Base-by-base conservation (phyloP, 1,140 invertebrate species). In the Bombyx mandarina region DNA sequence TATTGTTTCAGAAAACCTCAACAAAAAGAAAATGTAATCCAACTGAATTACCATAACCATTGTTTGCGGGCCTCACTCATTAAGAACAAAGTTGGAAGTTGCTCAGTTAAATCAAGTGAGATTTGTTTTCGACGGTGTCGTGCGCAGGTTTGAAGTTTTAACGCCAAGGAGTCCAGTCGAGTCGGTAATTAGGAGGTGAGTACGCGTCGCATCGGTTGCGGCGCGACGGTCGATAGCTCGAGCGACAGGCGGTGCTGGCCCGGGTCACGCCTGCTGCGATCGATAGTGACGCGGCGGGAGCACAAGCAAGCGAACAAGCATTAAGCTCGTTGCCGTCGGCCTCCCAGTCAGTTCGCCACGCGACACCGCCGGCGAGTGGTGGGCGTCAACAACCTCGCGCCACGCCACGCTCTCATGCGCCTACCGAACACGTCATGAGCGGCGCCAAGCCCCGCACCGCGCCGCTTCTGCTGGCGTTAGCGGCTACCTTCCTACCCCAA, bases 401-500 rank as follows among this genome's bases (percentile, higher is more conserved):
- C 45, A 55, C 60, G 60, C 26, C 59, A 43, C 43, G 60, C 53
- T 66, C 69, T 67, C 71, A 81, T 82, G 79, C 62, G 59, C 66
- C 60, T 52, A 45, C 59, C 60, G 60, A 54, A 51, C 69, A 70
- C 73, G 73, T 59, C 66, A 85, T 83, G 80, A 82, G 68, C 69
- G 77, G 70, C 65, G 65, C 65, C 59, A 71, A 73, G 63, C 67
- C 72, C 60, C 67, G 67, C 63, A 77, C 71, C 73, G 71, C 71
- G 71, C 76, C 76, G 67, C 67, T 84, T 46, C 73, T 82, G 54
- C 62, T 82, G 49, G 77, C 71, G 59, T 64, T 85, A 50, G 79
- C 74, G 61, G 75, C 75, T 50, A 72, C 75, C 54, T 74, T 80
- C 42, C 67, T 86, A 12, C 80, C 80, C 60, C 79, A 83, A 56